Evolutionary conservation across 2,888 invertebrate genomes (phyloP).

Genomic region (Chaetoderma sp.): DNA sequence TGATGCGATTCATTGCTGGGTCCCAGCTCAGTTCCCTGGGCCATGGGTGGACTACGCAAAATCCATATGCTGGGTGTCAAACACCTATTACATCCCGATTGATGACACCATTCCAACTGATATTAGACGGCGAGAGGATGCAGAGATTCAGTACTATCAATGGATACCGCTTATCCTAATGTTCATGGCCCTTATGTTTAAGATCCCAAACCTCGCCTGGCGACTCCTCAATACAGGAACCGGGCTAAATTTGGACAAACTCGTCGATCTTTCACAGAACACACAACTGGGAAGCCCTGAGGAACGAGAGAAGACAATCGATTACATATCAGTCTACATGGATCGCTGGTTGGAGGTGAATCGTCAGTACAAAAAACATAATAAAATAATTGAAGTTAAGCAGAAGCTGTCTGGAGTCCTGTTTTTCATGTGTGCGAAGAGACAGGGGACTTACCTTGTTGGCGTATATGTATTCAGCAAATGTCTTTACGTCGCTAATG

Average conservation of each 20-base stretch:
- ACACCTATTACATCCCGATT: conserved; percentile 62
- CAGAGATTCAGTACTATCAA: conserved; percentile 60
- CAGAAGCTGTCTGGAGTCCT: conserved; percentile 45
- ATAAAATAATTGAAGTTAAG: conserved; percentile 48
- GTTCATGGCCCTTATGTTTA: conserved; percentile 60
- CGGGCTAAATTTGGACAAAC: conserved; percentile 54
- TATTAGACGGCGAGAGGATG: conserved; percentile 48
- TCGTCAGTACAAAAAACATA: conserved; percentile 54
- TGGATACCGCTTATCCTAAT: conserved; percentile 60
- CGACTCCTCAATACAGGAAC: conserved; percentile 54
- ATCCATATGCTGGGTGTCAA: conserved; percentile 61
- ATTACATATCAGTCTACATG: conserved; percentile 53
- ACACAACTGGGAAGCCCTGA: conserved; percentile 57
- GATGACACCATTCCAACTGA: conserved; percentile 55
- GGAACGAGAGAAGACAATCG: conserved; percentile 51
- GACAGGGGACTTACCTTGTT: conserved; percentile 57
- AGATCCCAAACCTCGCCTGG: conserved; percentile 59
- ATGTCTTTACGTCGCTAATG: conserved; percentile 52
- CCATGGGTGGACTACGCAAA: conserved; percentile 60
- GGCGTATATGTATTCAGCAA: conserved; percentile 56
- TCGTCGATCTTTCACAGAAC: conserved; percentile 48
- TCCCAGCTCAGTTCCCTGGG: conserved; percentile 53
- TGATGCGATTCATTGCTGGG: conserved; percentile 63
- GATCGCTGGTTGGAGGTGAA: conserved; percentile 59
- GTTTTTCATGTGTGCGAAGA: conserved; percentile 57